Conservation (phyloP, 2,113 vertebrate species). For the Gallinago undulata region DNA sequence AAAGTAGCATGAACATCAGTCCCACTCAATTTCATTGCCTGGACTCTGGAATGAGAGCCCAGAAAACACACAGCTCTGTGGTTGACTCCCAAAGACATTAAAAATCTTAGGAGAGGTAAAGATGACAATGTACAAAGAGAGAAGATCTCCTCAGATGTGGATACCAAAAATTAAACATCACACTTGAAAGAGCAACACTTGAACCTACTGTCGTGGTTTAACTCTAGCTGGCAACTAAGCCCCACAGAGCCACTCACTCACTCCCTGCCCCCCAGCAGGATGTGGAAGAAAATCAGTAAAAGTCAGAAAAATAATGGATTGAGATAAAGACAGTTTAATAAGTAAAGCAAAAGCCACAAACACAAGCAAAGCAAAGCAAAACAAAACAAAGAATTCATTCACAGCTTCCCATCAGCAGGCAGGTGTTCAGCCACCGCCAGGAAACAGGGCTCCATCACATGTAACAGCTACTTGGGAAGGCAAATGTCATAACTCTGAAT, state of each 20-base stretch:
- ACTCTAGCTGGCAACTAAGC: background rate
- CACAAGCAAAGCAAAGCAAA: background rate
- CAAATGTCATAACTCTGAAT: background rate
- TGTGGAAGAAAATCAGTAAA: background rate
- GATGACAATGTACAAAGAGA: background rate
- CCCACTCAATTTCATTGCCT: background rate
- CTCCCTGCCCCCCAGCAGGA: background rate
- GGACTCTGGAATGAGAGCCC: background rate
- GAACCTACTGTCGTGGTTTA: background rate
- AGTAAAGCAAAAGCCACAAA: background rate
- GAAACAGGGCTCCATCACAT: background rate
- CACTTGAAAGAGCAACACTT: background rate
- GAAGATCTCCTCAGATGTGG: background rate
- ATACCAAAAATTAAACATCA: background rate
- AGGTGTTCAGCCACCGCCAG: background rate
- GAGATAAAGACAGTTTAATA: background rate
- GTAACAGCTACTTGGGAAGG: background rate
- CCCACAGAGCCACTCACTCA: background rate
- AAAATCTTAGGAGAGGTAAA: background rate
- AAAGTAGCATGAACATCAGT: background rate
- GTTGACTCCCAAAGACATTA: background rate
- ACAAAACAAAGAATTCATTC: background rate
- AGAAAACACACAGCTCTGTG: fast-evolving
- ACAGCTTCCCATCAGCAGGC: background rate
- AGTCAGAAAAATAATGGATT: background rate